Evolutionary conservation across 1,140 invertebrate genomes (phyloP), one percentile per base, ranked within the genome.

Genomic region (Brachystomella parvula): DNA sequence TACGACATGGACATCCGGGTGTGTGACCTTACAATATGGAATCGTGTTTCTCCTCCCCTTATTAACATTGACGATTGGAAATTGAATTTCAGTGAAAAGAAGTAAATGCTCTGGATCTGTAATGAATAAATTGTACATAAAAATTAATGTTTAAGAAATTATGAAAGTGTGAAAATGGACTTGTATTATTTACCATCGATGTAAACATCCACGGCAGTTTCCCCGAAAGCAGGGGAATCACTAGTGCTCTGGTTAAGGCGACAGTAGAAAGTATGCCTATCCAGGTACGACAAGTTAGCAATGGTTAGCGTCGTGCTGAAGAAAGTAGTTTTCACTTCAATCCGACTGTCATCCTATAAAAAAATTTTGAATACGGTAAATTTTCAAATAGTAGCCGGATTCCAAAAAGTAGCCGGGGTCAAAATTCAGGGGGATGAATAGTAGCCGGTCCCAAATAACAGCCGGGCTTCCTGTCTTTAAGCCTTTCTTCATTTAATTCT

Each of bases 1-100:
- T 24, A 35, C 44, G 31, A 62, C 60, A 39, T 62, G 3, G 26
- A 62, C 60, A 35, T 62, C 39, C 3, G 60, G 60, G 28, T 32
- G 26, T 12, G 60, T 62, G 6, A 35, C 31, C 44, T 47, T 39
- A 29, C 60, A 62, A 35, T 30, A n/a, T 29, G 29, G 29, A 9
- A 60, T 32, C 6, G 3, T 26, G 29, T 60, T 32, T 26, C 31
- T 35, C 58, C 9, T 30, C 3, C 58, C 58, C 19, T 53, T 53
- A 9, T 31, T 30, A 9, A 60, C 58, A 24, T 30, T 12, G 24
- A 60, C 29, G 9, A 35, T 19, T 32, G 24, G 9, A 35, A 31
- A 26, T 60, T 3, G 19, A 32, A 3, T 31, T 12, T 29, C 19
- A 12, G 12, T 35, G 58, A 35, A 53, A 3, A 60, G 15, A 15